Percentiles rank a stretch among this genome's conserved stretches.
Conservation (phyloP, 1,140 invertebrate species). For the Aphidius gifuensis region DNA sequence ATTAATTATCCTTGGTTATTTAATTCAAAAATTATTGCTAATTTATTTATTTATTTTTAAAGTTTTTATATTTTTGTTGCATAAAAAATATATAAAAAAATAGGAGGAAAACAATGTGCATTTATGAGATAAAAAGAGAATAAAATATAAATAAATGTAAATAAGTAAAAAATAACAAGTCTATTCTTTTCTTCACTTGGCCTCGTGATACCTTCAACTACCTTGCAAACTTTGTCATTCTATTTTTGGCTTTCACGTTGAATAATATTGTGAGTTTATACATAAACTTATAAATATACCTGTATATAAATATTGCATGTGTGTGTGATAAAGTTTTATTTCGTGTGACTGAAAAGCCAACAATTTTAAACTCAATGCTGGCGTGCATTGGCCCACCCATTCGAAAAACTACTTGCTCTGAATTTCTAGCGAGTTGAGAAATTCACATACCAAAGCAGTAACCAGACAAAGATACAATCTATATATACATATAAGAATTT, state of each 20-base stretch:
- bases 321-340: conserved; percentile 17
- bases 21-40: too few species aligned
- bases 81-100: too few species aligned
- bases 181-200: neutral
- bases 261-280: conserved; percentile 18
- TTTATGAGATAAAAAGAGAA: too few species aligned
- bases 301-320: neutral
- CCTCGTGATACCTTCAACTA: neutral
- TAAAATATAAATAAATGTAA: too few species aligned
- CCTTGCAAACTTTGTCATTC: neutral
- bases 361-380: conserved; percentile 22
- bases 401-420: conserved; percentile 23
- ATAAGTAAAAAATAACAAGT: too few species aligned
- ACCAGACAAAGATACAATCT: too few species aligned
- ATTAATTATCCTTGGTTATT: too few species aligned
- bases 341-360: conserved; percentile 26
- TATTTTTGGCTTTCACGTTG: conserved; percentile 4
- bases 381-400: conserved; percentile 8
- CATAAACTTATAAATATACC: conserved; percentile 6
- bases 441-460: conserved; percentile 19
- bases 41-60: too few species aligned
- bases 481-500: too few species aligned
- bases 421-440: conserved; percentile 27
- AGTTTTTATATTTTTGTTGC: neutral
- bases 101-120: too few species aligned